phyloP scores from a whole-genome alignment of 2,888 invertebrate species.

The Chaitophorus viminalis region DNA sequence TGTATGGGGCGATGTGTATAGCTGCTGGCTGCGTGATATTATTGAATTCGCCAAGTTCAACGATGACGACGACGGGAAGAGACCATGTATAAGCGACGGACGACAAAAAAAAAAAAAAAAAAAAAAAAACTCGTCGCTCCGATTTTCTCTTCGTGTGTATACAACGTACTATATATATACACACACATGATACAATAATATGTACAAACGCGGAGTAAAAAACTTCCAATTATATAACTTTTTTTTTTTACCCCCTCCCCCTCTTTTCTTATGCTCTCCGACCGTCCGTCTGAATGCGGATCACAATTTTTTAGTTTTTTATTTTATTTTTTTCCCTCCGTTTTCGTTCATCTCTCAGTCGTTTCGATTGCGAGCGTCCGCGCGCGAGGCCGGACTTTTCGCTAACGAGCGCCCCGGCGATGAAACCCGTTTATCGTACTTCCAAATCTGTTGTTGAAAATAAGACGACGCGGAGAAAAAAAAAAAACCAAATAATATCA shows the following conservation, averaged over 20 bases:
- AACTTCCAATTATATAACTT: conserved; percentile 58
- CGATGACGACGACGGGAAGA: conserved; percentile 32
- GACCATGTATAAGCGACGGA: no score
- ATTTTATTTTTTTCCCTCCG: neutral
- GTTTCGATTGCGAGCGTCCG: neutral
- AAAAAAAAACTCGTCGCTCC: conserved; percentile 52
- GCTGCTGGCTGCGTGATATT: conserved; percentile 2
- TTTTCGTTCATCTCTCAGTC: neutral
- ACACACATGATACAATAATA: no score
- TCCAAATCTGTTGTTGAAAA: conserved; percentile 44
- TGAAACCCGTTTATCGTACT: conserved; percentile 58
- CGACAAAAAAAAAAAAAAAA: neutral
- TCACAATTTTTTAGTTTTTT: conserved; percentile 29
- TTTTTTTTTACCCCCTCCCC: neutral
- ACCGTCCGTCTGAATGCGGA: conserved; percentile 54
- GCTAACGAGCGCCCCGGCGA: conserved; percentile 60
- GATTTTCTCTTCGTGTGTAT: conserved; percentile 47
- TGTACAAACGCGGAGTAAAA: conserved; percentile 9
- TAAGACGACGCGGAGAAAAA: neutral
- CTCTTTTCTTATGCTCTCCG: neutral
- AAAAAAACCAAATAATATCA: conserved; percentile 26
- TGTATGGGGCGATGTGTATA: no score
- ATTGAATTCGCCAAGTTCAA: conserved; percentile 49
- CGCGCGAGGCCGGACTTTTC: conserved; percentile 41
- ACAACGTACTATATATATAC: no score